Base-by-base conservation (phyloP, 2,113 vertebrate genomes). In the Falco punctatus region DNA sequence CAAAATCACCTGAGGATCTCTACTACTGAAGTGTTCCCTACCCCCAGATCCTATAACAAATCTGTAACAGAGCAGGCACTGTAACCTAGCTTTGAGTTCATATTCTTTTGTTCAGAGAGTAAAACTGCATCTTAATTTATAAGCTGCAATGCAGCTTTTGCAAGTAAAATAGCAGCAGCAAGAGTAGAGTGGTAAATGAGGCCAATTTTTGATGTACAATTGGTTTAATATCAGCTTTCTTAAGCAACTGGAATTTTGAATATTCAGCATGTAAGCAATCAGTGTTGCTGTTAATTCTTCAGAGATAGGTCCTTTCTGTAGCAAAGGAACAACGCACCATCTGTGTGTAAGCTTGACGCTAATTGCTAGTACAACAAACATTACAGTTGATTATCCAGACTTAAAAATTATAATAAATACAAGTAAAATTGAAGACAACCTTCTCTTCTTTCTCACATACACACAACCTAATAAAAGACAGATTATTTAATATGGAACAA, bases 371-470 rank as follows among this genome's bases (percentile, higher is more conserved):
- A 92, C 81, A 95, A 89, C 38, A 87, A 94, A 82, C 12, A 94
- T 77, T 96, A 81, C 90, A 82, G 42, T 15, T 94, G 55, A 79
- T 96, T 96, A 92, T 92, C 46, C 40, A 93, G 84, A 90, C 15
- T 38, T 92, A 77, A 7, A 95, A 86, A 94, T 88, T 70, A 17
- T 18, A 90, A 84, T 20, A 95, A 94, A 88, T 57, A n/a, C 46
- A 92, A 83, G 20, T 57, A 58, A 96, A 88, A 92, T 27, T 90
- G 40, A 87, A 84, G 35, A 70, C 21, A 73, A 10, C 42, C 42
- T 42, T 42, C 42, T 42, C 42, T 42, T 42, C 30, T 15, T 26
- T 42, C 42, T 42, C 42, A 42, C 42, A 42, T 42, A 42, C 42
- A 42, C 58, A 19, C 49, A 61, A 79, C 5, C 19, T 87, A 61